A percentile compares a stretch with the other conserved stretches of the same genome.
Evolutionary conservation across 2,113 vertebrate genomes (phyloP).

Genomic region (Galemys pyrenaicus): DNA sequence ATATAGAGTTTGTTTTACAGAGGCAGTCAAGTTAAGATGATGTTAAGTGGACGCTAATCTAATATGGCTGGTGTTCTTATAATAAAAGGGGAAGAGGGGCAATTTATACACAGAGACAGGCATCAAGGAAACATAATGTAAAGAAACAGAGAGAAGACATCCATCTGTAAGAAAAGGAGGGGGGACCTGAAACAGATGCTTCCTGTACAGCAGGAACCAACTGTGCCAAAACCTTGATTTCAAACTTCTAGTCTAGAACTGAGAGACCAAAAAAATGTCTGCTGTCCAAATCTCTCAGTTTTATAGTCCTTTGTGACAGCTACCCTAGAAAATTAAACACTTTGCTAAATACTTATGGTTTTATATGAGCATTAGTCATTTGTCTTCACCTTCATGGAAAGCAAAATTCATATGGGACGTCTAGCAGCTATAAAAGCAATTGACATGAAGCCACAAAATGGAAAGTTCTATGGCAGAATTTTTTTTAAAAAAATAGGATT

Average conservation of each 20-base stretch:
- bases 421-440: not conserved
- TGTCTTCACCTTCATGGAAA: not conserved
- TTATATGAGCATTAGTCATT: not conserved
- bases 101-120: not conserved
- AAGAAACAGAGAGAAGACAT: not conserved
- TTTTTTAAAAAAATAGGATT: not conserved
- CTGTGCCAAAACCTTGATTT: not conserved
- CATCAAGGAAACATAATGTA: not conserved
- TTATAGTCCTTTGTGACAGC: not conserved
- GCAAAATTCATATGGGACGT: not conserved
- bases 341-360: not conserved
- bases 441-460: not conserved
- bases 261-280: not conserved
- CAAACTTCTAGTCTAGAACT: not conserved
- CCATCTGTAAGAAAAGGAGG: not conserved
- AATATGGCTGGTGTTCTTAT: not conserved
- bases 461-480: not conserved
- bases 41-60: not conserved
- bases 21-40: not conserved
- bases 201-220: not conserved
- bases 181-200: not conserved
- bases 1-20: not conserved
- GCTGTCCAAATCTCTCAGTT: not conserved
- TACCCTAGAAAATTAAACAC: not conserved
- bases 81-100: not conserved